phyloP scores from a whole-genome alignment of 1,140 invertebrate genomes.

The Lepidurus couesii region DNA sequence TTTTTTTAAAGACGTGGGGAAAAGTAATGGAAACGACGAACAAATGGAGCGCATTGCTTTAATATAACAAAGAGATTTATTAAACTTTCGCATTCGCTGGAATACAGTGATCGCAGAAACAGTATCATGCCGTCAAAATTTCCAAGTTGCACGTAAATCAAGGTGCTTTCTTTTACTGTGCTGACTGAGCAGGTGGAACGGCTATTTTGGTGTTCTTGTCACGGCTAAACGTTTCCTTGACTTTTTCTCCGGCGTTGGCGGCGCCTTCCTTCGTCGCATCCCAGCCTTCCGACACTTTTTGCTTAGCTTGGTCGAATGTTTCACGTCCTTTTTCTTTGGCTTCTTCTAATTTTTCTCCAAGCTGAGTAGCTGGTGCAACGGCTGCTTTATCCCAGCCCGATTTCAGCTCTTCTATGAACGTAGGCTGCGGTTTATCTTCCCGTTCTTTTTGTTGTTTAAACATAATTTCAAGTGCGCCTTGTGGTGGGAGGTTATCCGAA shows the following conservation, averaged over 20 bases:
- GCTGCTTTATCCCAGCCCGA: constrained; percentile 16
- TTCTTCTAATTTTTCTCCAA: neutral
- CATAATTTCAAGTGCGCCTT: constrained; percentile 32
- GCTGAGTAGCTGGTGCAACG: neutral
- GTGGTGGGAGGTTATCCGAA: constrained; percentile 23
- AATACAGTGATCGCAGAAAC: neutral
- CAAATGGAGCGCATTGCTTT: too few relatives aligned
- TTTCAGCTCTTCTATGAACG: constrained; percentile 32
- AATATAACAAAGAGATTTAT: neutral
- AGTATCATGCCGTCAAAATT: neutral
- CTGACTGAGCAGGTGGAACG: constrained; percentile 3
- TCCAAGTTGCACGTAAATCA: neutral
- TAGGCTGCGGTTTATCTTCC: constrained; percentile 28
- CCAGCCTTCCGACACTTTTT: neutral
- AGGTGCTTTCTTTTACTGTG: neutral
- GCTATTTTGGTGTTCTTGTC: constrained; percentile 19
- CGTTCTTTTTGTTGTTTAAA: constrained; percentile 31
- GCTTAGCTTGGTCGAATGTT: neutral
- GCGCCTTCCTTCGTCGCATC: constrained; percentile 9
- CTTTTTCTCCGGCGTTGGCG: neutral
- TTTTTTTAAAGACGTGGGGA: too few relatives aligned
- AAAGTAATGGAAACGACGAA: too few relatives aligned
- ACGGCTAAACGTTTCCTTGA: neutral
- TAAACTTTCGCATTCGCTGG: neutral
- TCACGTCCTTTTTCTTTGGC: neutral